phyloP scores from a whole-genome alignment of 2,888 invertebrate genomes.

The Oscheius sp. region DNA sequence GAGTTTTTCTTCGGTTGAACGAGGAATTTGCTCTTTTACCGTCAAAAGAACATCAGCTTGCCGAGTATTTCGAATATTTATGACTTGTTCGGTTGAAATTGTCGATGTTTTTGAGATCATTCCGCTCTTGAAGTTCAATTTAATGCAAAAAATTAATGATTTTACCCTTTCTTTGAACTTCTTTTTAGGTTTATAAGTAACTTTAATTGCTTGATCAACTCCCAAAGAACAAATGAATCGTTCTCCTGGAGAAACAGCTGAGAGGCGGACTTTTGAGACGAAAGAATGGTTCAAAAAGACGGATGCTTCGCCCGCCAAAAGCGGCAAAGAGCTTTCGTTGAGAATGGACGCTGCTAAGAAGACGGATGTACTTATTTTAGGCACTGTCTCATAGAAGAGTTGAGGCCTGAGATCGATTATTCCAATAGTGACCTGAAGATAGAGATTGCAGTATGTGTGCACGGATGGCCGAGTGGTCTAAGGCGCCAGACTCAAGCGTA shows the following conservation, averaged over 20 bases:
- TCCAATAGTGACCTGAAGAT: constrained; percentile 7
- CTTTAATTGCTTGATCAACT: background rate
- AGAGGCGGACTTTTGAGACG: background rate
- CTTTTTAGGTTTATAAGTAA: background rate
- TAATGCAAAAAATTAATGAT: background rate
- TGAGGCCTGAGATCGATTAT: background rate
- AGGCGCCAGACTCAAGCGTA: constrained; percentile 72
- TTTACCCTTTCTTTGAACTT: background rate
- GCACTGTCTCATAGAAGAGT: background rate
- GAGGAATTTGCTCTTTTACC: background rate
- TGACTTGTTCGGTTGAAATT: background rate
- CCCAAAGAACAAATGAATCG: background rate
- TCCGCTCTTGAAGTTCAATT: background rate
- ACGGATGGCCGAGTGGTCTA: constrained; percentile 72
- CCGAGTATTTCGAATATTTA: background rate
- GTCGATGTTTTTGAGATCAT: background rate
- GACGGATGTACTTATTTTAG: background rate
- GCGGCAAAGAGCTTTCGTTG: background rate
- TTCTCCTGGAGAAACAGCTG: background rate
- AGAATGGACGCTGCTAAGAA: background rate
- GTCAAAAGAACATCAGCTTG: background rate
- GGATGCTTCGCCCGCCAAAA: background rate
- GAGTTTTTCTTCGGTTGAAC: background rate
- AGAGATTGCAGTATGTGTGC: too few relatives aligned
- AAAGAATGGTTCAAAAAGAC: background rate